Evolutionary conservation across 2,113 vertebrate genomes (phyloP).

Genomic region (Cebidichthys violaceus): DNA sequence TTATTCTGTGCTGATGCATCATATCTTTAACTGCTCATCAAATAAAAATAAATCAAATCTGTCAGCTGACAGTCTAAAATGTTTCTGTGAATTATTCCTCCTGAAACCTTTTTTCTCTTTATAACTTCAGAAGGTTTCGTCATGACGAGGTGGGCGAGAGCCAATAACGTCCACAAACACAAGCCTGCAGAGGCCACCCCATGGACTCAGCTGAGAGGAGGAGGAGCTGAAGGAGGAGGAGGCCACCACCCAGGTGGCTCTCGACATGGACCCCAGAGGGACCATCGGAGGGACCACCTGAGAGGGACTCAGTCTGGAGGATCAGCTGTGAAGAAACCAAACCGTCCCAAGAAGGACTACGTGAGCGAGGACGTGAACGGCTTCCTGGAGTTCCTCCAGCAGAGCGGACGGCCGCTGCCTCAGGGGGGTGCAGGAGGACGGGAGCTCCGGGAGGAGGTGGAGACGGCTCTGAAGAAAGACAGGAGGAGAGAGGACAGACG

Average conservation of each 20-base stretch:
- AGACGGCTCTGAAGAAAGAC: constrained; percentile 86
- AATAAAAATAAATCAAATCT: too few relatives aligned
- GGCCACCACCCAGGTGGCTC: neutral
- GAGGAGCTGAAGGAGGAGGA: neutral
- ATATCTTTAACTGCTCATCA: too few relatives aligned
- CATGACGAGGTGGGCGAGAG: constrained; percentile 95
- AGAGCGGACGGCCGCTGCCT: constrained; percentile 65
- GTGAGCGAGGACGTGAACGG: constrained; percentile 91
- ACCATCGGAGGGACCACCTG: constrained; percentile 17
- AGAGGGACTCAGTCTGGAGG: constrained; percentile 54
- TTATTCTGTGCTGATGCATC: too few relatives aligned
- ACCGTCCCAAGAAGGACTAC: constrained; percentile 87
- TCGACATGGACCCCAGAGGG: neutral
- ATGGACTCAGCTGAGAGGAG: constrained; percentile 86
- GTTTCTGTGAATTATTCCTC: neutral
- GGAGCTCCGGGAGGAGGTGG: constrained; percentile 76
- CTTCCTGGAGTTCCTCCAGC: constrained; percentile 85
- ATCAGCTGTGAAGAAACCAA: constrained; percentile 74
- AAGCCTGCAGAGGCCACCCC: constrained; percentile 87
- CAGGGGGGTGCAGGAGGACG: neutral
- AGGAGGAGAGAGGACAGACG: constrained; percentile 87
- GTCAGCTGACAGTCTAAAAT: too few relatives aligned
- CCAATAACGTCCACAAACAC: constrained; percentile 79
- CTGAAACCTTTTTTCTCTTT: neutral
- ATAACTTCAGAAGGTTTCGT: constrained; percentile 48